A percentile compares a stretch with the other conserved stretches of the same genome.
phyloP scores from a whole-genome alignment of 1,140 invertebrate species.

The Drosophila punjabiensis region DNA sequence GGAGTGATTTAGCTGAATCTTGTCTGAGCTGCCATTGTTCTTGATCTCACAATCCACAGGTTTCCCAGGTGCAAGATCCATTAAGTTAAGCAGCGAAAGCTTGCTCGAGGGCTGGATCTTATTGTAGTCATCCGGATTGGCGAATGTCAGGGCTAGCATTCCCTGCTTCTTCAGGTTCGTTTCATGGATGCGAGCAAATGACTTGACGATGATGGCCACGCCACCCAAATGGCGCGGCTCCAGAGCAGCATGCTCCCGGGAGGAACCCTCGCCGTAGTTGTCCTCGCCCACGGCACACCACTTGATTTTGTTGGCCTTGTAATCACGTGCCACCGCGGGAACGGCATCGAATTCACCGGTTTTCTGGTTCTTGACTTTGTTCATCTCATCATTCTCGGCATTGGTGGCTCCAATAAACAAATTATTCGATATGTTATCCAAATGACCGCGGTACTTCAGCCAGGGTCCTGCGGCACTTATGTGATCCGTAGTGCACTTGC shows the following conservation, averaged over 20 bases:
- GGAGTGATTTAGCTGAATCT: conserved; percentile 96
- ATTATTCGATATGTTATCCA: conserved; percentile 99
- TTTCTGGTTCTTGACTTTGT: conserved; percentile 96
- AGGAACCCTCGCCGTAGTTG: conserved; percentile 98
- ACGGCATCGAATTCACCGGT: conserved; percentile 95
- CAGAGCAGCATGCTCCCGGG: conserved; percentile 98
- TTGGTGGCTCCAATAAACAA: conserved; percentile 99
- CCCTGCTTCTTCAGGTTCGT: conserved; percentile 99
- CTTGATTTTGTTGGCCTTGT: conserved; percentile 95
- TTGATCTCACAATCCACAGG: conserved; percentile 96
- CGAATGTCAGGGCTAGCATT: conserved; percentile 97
- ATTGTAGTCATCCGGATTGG: conserved; percentile 98
- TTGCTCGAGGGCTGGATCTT: conserved; percentile 97
- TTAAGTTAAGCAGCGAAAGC: conserved; percentile 95
- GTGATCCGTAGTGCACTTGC: conserved; percentile 99
- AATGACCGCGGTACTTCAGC: conserved; percentile 99
- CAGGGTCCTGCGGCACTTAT: conserved; percentile 99
- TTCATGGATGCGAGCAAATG: conserved; percentile 99
- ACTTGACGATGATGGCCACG: conserved; percentile 99
- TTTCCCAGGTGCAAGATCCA: conserved; percentile 95
- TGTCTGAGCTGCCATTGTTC: conserved; percentile 94
- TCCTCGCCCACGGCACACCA: conserved; percentile 99
- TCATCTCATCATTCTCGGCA: conserved; percentile 97
- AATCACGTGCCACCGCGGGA: conserved; percentile 96
- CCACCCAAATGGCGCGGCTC: conserved; percentile 97